phyloP scores from a whole-genome alignment of 2,113 vertebrate species.

The Sciurus niger region DNA sequence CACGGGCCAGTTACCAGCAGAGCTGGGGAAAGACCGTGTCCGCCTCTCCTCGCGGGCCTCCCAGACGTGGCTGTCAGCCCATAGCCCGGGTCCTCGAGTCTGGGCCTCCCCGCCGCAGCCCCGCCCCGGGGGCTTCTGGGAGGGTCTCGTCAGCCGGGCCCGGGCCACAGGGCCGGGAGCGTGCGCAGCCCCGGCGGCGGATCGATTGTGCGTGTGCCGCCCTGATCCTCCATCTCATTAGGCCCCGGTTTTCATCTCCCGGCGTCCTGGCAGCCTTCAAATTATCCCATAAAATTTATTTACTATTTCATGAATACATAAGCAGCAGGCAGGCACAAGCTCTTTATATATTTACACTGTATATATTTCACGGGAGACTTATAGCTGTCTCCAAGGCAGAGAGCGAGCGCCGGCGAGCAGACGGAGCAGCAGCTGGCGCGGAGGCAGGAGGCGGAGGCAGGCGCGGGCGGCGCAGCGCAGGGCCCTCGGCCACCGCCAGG shows the following conservation, averaged over 20 bases:
- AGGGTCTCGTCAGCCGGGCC: neutral
- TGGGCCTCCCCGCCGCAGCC: rapidly evolving
- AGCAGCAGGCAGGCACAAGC: slow-evolving; percentile 92
- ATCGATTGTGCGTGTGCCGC: slow-evolving; percentile 89
- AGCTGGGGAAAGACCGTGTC: neutral
- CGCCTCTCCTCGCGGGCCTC: neutral
- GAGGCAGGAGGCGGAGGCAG: slow-evolving; percentile 25
- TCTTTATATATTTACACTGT: slow-evolving; percentile 94
- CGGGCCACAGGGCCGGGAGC: neutral
- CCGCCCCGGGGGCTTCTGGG: slow-evolving; percentile 3
- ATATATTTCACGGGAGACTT: slow-evolving; percentile 93
- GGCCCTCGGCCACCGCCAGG: neutral
- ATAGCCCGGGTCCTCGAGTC: neutral
- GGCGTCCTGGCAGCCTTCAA: slow-evolving; percentile 92
- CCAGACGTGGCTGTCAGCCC: neutral
- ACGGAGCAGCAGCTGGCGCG: slow-evolving; percentile 82
- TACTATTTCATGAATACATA: slow-evolving; percentile 95
- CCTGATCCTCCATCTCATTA: slow-evolving; percentile 90
- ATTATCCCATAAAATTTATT: slow-evolving; percentile 95
- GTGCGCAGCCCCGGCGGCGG: slow-evolving; percentile 79
- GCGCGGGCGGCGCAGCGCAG: neutral
- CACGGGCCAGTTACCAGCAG: neutral
- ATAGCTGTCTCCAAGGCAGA: slow-evolving; percentile 90
- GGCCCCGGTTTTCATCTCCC: slow-evolving; percentile 90
- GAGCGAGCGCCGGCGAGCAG: slow-evolving; percentile 82